phyloP scores from a whole-genome alignment of 2,113 vertebrate genomes.

The Piaya cayana region DNA sequence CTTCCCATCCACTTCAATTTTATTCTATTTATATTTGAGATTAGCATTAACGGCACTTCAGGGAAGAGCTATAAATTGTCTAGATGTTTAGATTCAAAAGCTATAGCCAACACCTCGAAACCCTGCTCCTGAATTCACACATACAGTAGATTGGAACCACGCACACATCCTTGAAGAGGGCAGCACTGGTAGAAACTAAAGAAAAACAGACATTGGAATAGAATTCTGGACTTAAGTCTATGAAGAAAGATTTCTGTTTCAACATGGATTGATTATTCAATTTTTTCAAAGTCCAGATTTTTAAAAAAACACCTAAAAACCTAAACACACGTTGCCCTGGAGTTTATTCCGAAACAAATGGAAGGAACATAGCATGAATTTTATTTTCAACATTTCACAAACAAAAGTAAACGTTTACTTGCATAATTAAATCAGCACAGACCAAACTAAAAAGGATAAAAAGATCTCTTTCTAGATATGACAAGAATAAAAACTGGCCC shows the following conservation, averaged over 20 bases:
- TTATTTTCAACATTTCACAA: neutral
- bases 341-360: neutral
- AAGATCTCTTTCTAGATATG: neutral
- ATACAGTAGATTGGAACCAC: neutral
- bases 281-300: neutral
- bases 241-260: neutral
- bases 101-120: neutral
- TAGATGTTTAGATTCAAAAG: neutral
- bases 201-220: neutral
- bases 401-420: neutral
- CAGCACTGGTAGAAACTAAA: neutral
- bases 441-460: neutral
- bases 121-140: neutral
- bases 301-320: neutral
- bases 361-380: neutral
- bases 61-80: neutral
- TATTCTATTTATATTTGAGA: neutral
- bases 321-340: neutral
- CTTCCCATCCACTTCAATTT: neutral
- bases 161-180: neutral
- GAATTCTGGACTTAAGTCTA: neutral
- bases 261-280: neutral
- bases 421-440: neutral
- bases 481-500: neutral
- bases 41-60: neutral